phyloP scores from a whole-genome alignment of 1,140 invertebrate genomes.

The Teleopsis dalmanni region DNA sequence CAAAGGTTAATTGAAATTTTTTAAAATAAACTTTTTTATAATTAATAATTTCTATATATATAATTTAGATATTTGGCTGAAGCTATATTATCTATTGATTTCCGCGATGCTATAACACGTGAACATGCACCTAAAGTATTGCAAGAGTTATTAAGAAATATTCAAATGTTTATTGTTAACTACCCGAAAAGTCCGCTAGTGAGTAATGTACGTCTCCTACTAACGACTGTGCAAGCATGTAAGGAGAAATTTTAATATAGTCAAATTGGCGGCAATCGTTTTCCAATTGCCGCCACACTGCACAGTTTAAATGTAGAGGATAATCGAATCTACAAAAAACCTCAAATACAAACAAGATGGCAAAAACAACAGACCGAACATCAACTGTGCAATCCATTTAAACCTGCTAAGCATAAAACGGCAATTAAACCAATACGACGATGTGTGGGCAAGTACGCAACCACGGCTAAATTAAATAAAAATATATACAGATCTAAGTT shows the following conservation, averaged over 20 bases:
- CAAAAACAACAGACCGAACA: no score
- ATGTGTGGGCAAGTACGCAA: no score
- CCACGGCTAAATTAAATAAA: no score
- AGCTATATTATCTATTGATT: slow-evolving; percentile 75
- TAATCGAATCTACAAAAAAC: no score
- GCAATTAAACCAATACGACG: no score
- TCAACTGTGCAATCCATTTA: no score
- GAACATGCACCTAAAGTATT: slow-evolving; percentile 79
- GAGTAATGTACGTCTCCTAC: slow-evolving; percentile 66
- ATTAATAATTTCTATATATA: slow-evolving; percentile 21
- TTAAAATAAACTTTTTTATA: slow-evolving; percentile 9
- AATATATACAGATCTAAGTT: no score
- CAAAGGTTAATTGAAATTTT: slow-evolving; percentile 57
- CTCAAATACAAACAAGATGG: no score
- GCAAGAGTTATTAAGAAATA: slow-evolving; percentile 63
- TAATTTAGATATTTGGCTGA: slow-evolving; percentile 74
- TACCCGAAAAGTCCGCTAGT: slow-evolving; percentile 63
- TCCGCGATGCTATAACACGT: slow-evolving; percentile 63
- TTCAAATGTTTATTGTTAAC: slow-evolving; percentile 58
- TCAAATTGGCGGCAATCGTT: not conserved
- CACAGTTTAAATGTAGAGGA: not conserved
- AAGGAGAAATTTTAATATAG: slow-evolving; percentile 39
- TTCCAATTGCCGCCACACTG: not conserved
- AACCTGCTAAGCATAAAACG: no score
- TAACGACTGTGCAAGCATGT: slow-evolving; percentile 62